Conservation (phyloP, 2,113 vertebrate species). For the Cephalopholis sonnerati region DNA sequence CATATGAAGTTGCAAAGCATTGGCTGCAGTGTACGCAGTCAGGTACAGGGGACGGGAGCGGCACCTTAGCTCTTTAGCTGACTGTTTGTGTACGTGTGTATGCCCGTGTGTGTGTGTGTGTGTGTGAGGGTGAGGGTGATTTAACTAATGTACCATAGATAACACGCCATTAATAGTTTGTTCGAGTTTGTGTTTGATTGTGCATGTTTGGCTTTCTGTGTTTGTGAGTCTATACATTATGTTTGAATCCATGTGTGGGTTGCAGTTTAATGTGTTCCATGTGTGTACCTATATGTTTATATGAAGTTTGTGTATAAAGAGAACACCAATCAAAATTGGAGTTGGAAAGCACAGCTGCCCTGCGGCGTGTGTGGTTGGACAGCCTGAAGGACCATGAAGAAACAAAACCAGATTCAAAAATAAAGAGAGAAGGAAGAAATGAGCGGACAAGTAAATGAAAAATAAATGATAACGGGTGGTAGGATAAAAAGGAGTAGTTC, state of each 20-base stretch:
- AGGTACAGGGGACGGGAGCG: neutral
- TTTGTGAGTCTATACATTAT: neutral
- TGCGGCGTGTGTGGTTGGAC: neutral
- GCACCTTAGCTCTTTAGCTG: neutral
- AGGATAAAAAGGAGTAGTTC: neutral
- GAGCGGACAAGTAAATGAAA: no score
- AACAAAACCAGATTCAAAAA: neutral
- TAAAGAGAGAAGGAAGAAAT: neutral
- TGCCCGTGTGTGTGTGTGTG: slow-evolving; percentile 5
- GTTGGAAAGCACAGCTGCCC: slow-evolving; percentile 8
- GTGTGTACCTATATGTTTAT: neutral
- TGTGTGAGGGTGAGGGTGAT: neutral
- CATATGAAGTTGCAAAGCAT: slow-evolving; percentile 13
- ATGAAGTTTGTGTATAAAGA: neutral
- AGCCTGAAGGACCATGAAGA: neutral
- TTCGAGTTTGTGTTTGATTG: neutral
- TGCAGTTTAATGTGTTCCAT: neutral
- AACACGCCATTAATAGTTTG: slow-evolving; percentile 24
- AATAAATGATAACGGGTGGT: neutral
- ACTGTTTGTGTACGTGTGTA: slow-evolving; percentile 19
- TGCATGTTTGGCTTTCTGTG: neutral
- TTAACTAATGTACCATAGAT: slow-evolving; percentile 33
- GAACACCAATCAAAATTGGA: neutral
- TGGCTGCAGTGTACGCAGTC: slow-evolving; percentile 15
- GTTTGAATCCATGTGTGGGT: neutral